Evolutionary conservation across 2,888 invertebrate genomes (phyloP), one percentile per base, ranked within the genome.

Genomic region (Punctoribates punctum): DNA sequence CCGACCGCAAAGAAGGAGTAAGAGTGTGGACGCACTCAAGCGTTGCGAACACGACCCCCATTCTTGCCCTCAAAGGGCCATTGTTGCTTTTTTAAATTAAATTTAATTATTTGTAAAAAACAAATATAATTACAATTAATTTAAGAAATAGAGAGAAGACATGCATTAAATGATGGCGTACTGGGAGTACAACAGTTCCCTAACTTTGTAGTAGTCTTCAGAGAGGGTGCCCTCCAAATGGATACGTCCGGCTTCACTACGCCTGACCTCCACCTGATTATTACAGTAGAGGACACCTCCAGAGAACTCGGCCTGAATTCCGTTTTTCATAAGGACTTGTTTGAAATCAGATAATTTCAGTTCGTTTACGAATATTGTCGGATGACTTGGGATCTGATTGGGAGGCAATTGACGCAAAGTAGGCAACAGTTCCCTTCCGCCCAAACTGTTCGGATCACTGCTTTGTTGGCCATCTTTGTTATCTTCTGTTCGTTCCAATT

Each of bases 231-330:
- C 98, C 85, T 99, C 98, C 77, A 99, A 85, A 48, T 94, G 91
- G 54, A 99, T 92, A 82, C 91, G 90, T 0, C 97, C 97, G 74
- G 91, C 90, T 82, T 97, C 96, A 84, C 93, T 90, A 91, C 93
- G 88, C 81, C 94, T 88, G 65, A 99, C 89, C 6, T 96, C 96
- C 75, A 97, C 88, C 0, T 92, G 92, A 84, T 93, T 93, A 82
- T 93, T 94, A 85, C 97, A 96, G 89, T 95, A 94, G 1, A 98
- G 87, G 11, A 94, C 93, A 67, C 97, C 97, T 29, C 90, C 92
- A 34, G 90, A 90, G 85, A 96, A 93, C 85, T 98, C 97, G 0
- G 93, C 92, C 78, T 87, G 86, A 77, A 94, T 90, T 80, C 91
- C 91, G 81, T 89, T 86, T 81, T 90, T 90, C 78, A 88, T 87